These are phyloP conservation scores for Bombus pascuorum DNA, from an alignment of 1,140 invertebrate species.

Conservation along the genomic window DNA sequence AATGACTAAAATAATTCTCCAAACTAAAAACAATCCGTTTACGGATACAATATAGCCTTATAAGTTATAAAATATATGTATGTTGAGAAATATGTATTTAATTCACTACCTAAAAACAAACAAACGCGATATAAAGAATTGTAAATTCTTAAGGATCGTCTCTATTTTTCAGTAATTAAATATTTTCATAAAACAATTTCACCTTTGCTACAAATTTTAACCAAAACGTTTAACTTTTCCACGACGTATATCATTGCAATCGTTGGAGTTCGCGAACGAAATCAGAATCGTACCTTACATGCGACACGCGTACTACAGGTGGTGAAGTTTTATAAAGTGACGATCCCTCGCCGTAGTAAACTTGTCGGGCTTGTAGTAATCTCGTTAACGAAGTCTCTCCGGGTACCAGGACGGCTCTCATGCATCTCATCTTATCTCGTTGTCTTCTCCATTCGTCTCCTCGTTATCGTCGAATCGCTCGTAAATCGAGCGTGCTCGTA, in stretches of 20 bases:
- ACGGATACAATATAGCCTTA: no score
- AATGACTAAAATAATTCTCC: no score
- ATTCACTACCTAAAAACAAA: neutral
- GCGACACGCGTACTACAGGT: constrained; percentile 20
- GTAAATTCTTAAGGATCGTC: neutral
- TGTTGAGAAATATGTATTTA: neutral
- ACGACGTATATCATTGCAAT: no score
- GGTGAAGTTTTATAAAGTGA: constrained; percentile 18
- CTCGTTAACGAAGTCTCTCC: constrained; percentile 56
- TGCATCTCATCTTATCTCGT: constrained; percentile 69
- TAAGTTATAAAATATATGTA: no score
- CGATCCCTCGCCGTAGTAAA: constrained; percentile 6
- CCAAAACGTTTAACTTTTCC: neutral
- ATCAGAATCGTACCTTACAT: neutral
- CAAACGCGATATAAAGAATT: neutral
- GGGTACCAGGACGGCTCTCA: constrained; percentile 39
- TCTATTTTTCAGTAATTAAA: neutral
- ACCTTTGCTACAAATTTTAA: neutral
- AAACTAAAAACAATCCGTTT: no score
- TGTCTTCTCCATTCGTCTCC: constrained; percentile 65
- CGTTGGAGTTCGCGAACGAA: neutral
- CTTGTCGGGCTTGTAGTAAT: constrained; percentile 45
- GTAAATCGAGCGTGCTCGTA: constrained; percentile 66
- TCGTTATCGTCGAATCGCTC: constrained; percentile 68
- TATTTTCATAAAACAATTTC: neutral